These are phyloP conservation scores for Drosophila acutilabella DNA, from an alignment of 2,888 invertebrate genomes.

Conservation along the genomic window DNA sequence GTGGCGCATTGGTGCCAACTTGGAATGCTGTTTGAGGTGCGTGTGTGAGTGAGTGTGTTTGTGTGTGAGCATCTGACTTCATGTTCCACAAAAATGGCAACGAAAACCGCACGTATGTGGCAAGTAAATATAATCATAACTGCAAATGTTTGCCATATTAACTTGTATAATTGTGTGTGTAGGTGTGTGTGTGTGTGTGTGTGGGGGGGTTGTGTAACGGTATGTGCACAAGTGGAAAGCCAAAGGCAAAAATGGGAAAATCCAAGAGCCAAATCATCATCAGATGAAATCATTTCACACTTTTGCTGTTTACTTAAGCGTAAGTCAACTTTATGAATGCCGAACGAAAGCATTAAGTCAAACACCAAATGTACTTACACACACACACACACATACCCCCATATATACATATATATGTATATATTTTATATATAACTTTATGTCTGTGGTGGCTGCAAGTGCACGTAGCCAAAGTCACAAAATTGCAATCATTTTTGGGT, in stretches of 20 bases:
- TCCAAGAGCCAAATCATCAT: conserved; percentile 66
- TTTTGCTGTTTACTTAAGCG: conserved; percentile 77
- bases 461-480: conserved; percentile 71
- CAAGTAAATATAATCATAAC: conserved; percentile 53
- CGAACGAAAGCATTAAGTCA: conserved; percentile 59
- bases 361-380: conserved; percentile 42
- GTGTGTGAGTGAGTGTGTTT: neutral
- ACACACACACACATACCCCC: conserved; percentile 19
- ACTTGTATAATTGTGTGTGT: conserved; percentile 39
- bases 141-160: conserved; percentile 54
- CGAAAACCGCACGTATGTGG: conserved; percentile 45
- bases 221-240: conserved; percentile 31
- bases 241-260: conserved; percentile 11
- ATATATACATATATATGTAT: neutral
- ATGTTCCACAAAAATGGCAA: conserved; percentile 13
- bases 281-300: conserved; percentile 76
- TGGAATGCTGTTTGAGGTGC: conserved; percentile 1
- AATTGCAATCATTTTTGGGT: conserved; percentile 75
- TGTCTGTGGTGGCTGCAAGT: conserved; percentile 27
- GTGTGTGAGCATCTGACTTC: neutral
- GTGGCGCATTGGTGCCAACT: neutral
- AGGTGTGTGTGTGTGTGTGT: conserved; percentile 3
- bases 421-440: conserved; percentile 2
- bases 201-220: neutral
- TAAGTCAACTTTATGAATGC: conserved; percentile 73